Conservation (phyloP, 2,888 invertebrate genomes). For the Lasioglossum leucozonium region DNA sequence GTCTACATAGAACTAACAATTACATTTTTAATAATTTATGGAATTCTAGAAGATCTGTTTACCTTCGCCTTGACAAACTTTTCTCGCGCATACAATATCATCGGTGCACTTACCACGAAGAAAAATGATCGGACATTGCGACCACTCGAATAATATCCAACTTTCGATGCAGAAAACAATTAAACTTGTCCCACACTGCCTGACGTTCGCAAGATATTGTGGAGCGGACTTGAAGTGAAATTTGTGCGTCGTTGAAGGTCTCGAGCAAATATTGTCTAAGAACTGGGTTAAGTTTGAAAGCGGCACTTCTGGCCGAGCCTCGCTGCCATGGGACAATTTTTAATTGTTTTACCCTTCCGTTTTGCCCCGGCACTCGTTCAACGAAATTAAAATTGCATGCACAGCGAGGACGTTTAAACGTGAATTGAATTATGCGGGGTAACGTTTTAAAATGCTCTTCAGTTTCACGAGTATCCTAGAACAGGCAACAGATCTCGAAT, state of each 20-base stretch:
- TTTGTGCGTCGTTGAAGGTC: constrained; percentile 7
- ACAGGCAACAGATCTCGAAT: neutral
- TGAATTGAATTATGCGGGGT: constrained; percentile 1
- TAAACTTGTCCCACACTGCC: neutral
- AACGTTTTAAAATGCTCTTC: neutral
- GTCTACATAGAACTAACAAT: neutral
- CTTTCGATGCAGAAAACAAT: constrained; percentile 6
- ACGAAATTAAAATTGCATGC: neutral
- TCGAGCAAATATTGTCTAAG: neutral
- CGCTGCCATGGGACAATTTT: constrained; percentile 12
- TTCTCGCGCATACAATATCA: neutral
- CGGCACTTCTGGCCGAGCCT: neutral
- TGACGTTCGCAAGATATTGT: neutral
- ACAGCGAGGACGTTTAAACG: neutral
- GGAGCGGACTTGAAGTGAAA: neutral
- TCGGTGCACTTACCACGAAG: too few species aligned
- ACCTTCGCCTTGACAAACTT: neutral
- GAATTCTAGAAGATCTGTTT: neutral
- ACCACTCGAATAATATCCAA: neutral
- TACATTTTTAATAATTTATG: neutral
- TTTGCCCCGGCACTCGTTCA: neutral
- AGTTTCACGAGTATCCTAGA: neutral
- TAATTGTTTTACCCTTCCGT: neutral
- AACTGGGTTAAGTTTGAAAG: constrained; percentile 6
- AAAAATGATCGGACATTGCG: neutral